These are phyloP conservation scores for Dicycla oo DNA, from an alignment of 2,888 invertebrate species.

Conservation along the genomic window DNA sequence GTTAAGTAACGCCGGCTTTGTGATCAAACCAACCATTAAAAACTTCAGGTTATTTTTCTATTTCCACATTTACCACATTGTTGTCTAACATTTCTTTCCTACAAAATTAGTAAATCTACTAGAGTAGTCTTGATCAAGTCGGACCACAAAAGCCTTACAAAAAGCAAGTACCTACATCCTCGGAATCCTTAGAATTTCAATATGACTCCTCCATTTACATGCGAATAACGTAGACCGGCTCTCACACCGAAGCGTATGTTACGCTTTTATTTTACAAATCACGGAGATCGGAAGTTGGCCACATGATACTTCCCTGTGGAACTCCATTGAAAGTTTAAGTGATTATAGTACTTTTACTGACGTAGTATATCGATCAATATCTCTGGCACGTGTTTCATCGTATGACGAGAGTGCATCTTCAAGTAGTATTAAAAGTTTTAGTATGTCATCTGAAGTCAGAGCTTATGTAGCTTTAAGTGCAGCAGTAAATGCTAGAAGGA, in stretches of 20 bases:
- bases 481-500: conserved; percentile 35
- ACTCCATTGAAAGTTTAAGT: conserved; percentile 8
- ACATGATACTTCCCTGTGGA: conserved; percentile 23
- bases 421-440: conserved; percentile 41
- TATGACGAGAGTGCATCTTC: conserved; percentile 30
- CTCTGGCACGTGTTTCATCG: conserved; percentile 15
- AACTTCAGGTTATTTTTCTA: background rate
- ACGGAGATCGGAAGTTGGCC: background rate
- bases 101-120: conserved; percentile 50
- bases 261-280: conserved; percentile 17
- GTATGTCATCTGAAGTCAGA: conserved; percentile 14
- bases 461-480: conserved; percentile 28
- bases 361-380: conserved; percentile 7
- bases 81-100: background rate
- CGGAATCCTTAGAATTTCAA: conserved; percentile 86
- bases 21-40: background rate
- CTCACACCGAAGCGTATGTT: conserved; percentile 68
- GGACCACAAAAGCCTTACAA: conserved; percentile 75
- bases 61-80: background rate
- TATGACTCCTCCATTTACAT: conserved; percentile 86
- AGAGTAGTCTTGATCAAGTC: conserved; percentile 60
- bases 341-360: conserved; percentile 10
- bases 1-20: background rate
- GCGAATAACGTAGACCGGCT: conserved; percentile 71
- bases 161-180: conserved; percentile 81